A percentile compares a stretch with the other conserved stretches of the same genome.
Conservation (phyloP, 2,797 vertebrate species). For the Manis javanica region DNA sequence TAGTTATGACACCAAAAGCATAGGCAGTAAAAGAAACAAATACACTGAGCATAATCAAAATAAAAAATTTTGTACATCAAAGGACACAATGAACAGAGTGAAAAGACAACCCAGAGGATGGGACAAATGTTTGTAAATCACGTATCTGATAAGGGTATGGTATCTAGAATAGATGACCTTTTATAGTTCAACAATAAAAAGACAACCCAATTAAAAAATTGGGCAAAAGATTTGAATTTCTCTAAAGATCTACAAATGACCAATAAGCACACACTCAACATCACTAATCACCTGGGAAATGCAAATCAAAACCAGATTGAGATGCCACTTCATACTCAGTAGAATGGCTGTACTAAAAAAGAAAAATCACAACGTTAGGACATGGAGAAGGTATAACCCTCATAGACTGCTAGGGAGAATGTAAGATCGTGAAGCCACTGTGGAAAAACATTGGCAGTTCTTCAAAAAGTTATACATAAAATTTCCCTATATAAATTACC, state of each 20-base stretch:
- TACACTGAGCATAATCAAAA: background rate
- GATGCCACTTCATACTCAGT: background rate
- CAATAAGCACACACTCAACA: background rate
- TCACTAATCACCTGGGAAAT: background rate
- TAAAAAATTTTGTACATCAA: background rate
- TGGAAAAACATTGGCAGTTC: background rate
- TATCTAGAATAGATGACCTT: background rate
- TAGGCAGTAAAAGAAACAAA: background rate
- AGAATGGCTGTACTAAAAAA: background rate
- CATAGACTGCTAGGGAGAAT: background rate
- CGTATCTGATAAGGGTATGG: background rate
- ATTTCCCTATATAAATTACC: background rate
- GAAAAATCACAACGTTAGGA: background rate
- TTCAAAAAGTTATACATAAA: background rate
- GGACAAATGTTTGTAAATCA: background rate
- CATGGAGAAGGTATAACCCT: background rate
- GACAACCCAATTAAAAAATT: background rate
- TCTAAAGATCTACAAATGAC: background rate
- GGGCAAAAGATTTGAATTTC: background rate
- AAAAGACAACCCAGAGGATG: background rate
- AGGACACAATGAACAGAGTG: background rate
- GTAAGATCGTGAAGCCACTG: background rate
- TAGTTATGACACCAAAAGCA: background rate
- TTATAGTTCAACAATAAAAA: background rate
- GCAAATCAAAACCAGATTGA: background rate